A percentile compares a stretch with the other conserved stretches of the same genome.
Conservation (phyloP, 2,113 vertebrate genomes). For the Saccopteryx bilineata region DNA sequence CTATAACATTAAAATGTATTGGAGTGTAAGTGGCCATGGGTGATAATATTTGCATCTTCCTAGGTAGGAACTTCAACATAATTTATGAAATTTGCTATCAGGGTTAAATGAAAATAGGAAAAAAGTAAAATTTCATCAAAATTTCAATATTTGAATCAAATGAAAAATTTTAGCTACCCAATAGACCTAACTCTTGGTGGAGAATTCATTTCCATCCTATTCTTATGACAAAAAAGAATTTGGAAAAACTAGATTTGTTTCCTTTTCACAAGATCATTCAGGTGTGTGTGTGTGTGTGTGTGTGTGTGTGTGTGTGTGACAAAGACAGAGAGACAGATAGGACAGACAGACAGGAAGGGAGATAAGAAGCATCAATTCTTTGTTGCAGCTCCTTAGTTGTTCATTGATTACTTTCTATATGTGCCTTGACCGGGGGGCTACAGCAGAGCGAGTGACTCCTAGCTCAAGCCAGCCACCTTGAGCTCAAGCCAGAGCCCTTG, state of each 20-base stretch:
- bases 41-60: neutral
- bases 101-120: slow-evolving; percentile 29
- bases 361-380: too few species aligned
- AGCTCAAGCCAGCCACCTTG: too few species aligned
- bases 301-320: too few species aligned
- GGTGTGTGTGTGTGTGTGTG: neutral
- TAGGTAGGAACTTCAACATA: neutral
- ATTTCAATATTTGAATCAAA: neutral
- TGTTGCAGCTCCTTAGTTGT: too few species aligned
- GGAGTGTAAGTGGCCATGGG: neutral
- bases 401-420: too few species aligned
- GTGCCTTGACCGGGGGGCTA: too few species aligned
- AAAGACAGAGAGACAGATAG: too few species aligned
- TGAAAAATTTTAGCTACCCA: neutral
- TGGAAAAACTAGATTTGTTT: neutral
- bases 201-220: slow-evolving; percentile 4
- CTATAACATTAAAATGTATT: neutral
- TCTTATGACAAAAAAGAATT: neutral
- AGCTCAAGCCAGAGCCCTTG: too few species aligned
- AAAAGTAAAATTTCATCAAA: neutral
- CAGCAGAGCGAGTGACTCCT: too few species aligned
- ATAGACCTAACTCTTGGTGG: neutral
- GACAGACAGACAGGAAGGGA: too few species aligned
- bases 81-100: neutral
- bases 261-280: neutral